Evolutionary conservation across 2,797 vertebrate species (phyloP), one percentile per base, ranked within the genome.

Genomic region (Euthynnus affinis): DNA sequence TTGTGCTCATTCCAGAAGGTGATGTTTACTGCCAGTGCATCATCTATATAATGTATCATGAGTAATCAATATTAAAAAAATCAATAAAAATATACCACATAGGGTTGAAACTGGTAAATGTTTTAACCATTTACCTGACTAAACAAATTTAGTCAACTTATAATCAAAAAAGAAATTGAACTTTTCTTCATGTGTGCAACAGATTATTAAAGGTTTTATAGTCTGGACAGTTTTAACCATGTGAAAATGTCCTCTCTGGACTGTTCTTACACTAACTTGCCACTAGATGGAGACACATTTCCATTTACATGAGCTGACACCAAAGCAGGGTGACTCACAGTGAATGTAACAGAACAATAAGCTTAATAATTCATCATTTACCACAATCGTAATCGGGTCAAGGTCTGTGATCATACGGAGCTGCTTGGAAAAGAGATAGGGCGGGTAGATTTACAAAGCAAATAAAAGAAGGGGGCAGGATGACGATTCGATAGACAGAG

Each of bases 241-340:
- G 23, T 20, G 23, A 10, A 64, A 69, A 32, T 15, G 6, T 68
- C 17, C n/a, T 3, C 1, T 17, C n/a, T 52, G 0, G 0, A 34
- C 13, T 71, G 87, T 74, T 69, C 6, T 66, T 82, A 64, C 68
- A 9, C 0, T 2, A 55, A 13, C 5, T 15, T 0, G 42, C 89
- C 94, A 93, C 90, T 90, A 95, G 94, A 91, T 93, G 94, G 94
- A 69, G 91, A 79, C 78, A 82, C 27, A 18, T 22, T 55, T 57
- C 37, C 53, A 87, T 58, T 78, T 82, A 66, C 18, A 23, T 9
- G 42, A 69, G 20, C 58, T 37, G 32, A 44, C 10, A 1, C 1
- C 3, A 3, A 32, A 20, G 9, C 2, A 17, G 49, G n/a, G 46
- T 9, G 14, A 32, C 20, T 59, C 9, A 0, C 42, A 3, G 2